These are phyloP conservation scores for Keiferia lycopersicella DNA, from an alignment of 2,888 invertebrate species.

Conservation along the genomic window DNA sequence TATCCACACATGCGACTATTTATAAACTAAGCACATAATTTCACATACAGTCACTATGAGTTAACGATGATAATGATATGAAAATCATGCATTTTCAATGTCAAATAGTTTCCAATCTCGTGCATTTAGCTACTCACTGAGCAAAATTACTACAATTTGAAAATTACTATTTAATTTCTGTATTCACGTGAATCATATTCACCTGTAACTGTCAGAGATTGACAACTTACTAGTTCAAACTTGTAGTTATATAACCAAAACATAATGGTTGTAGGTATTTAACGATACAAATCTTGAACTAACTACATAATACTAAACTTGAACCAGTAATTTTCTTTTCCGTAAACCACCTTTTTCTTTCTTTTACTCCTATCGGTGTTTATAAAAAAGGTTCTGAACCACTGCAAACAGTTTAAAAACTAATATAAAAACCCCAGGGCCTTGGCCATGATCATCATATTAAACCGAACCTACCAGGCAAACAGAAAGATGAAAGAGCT, in stretches of 20 bases:
- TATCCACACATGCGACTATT: too few relatives aligned
- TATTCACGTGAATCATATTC: not conserved
- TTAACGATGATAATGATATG: not conserved
- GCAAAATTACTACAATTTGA: conserved; percentile 13
- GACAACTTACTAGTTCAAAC: not conserved
- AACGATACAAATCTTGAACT: too few relatives aligned
- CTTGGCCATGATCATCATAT: not conserved
- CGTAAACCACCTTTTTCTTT: too few relatives aligned
- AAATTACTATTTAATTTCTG: not conserved
- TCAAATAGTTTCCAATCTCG: not conserved
- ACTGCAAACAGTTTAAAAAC: not conserved
- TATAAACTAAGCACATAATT: too few relatives aligned
- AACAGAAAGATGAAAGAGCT: conserved; percentile 32
- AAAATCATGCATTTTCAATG: not conserved
- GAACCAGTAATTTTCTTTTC: too few relatives aligned
- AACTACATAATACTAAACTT: too few relatives aligned
- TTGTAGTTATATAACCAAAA: too few relatives aligned
- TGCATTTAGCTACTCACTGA: not conserved
- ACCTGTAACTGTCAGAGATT: not conserved
- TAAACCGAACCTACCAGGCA: conserved; percentile 16
- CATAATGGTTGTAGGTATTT: too few relatives aligned
- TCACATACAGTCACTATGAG: not conserved
- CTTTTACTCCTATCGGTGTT: too few relatives aligned
- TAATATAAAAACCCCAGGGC: not conserved
- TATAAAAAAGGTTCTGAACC: not conserved